Conservation (phyloP, 2,888 invertebrate species). For the Pollenia griseotomentosa region DNA sequence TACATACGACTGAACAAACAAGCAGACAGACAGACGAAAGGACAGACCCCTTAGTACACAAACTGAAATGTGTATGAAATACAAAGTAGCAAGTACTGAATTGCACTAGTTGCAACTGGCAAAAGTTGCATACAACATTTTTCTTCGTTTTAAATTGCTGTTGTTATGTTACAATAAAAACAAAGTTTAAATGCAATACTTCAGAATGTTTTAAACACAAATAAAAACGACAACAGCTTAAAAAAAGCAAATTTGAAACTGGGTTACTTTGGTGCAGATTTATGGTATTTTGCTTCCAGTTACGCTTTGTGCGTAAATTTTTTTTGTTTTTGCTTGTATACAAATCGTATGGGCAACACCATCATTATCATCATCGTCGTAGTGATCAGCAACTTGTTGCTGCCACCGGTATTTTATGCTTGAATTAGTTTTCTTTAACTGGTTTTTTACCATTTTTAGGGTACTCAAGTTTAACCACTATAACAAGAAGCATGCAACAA, state of each 20-base stretch:
- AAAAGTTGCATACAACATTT: no score
- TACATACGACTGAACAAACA: no score
- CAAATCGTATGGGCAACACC: no score
- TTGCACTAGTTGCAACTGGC: no score
- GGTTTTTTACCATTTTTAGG: constrained; percentile 67
- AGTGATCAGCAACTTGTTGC: constrained; percentile 20
- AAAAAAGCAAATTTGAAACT: constrained; percentile 57
- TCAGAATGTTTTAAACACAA: constrained; percentile 26
- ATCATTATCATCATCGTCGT: no score
- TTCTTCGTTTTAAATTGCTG: no score
- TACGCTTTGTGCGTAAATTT: constrained; percentile 65
- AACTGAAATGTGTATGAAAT: no score
- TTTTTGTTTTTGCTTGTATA: no score
- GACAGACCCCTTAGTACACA: no score
- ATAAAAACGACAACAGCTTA: not conserved
- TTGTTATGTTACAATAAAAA: not conserved
- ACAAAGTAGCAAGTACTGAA: no score
- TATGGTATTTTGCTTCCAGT: constrained; percentile 68
- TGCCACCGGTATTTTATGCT: constrained; percentile 62
- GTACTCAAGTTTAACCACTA: constrained; percentile 72
- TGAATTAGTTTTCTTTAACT: constrained; percentile 71
- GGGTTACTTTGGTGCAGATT: constrained; percentile 68
- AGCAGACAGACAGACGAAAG: no score
- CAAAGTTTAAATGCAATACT: constrained; percentile 45
- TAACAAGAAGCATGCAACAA: constrained; percentile 22